Evolutionary conservation across 2,113 vertebrate species (phyloP).

Genomic region (rat (Rattus norvegicus)): GRCr8 NC_086035.1:50914501-50915000

Average conservation of each 20-base stretch:
- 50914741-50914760: neutral
- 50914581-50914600: neutral
- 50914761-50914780: neutral
- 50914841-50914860: constrained; percentile 3
- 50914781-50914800: neutral
- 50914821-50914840: constrained; percentile 22
- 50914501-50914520: neutral
- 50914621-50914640: neutral
- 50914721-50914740: neutral
- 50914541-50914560: neutral
- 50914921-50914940: neutral
- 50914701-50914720: neutral
- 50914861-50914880: constrained; percentile 2
- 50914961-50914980: neutral
- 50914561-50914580: constrained; percentile 45
- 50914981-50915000: neutral
- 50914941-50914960: neutral
- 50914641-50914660: neutral
- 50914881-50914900: constrained; percentile 26
- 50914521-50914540: neutral
- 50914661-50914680: constrained; percentile 10
- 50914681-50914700: constrained; percentile 23
- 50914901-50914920: constrained; percentile 11
- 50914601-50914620: neutral
- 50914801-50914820: neutral